These are phyloP conservation scores for Acronicta psi DNA, from an alignment of 2,888 invertebrate species.

Conservation along the genomic window DNA sequence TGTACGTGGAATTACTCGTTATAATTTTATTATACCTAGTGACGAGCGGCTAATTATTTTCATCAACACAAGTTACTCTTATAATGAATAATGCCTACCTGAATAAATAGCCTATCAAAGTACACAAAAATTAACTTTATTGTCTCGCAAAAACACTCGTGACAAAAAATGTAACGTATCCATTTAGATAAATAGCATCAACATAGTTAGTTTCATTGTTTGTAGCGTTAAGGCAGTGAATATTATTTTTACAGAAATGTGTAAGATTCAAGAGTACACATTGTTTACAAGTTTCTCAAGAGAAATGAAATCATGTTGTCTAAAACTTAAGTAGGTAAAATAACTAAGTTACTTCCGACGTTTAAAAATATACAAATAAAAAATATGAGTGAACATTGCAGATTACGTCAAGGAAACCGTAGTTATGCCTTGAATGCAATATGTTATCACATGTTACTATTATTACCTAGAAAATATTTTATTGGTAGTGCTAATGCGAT, in stretches of 20 bases:
- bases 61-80: not conserved
- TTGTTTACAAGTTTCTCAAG: slow-evolving; percentile 29
- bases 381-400: not conserved
- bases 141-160: not conserved
- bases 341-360: not conserved
- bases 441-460: too few relatives aligned
- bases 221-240: not conserved
- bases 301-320: slow-evolving; percentile 20
- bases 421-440: too few relatives aligned
- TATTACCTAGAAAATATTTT: too few relatives aligned
- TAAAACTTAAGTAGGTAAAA: not conserved
- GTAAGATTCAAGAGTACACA: slow-evolving; percentile 16
- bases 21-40: too few relatives aligned
- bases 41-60: not conserved
- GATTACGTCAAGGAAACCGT: not conserved
- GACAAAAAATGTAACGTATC: not conserved
- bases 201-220: slow-evolving; percentile 5
- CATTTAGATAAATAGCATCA: slow-evolving; percentile 2
- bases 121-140: not conserved
- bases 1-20: not conserved
- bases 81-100: not conserved
- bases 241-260: slow-evolving; percentile 10
- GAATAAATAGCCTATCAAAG: too few relatives aligned
- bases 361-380: too few relatives aligned
- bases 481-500: too few relatives aligned